These are phyloP conservation scores for Fulica atra DNA, from an alignment of 2,113 vertebrate species.

Conservation along the genomic window DNA sequence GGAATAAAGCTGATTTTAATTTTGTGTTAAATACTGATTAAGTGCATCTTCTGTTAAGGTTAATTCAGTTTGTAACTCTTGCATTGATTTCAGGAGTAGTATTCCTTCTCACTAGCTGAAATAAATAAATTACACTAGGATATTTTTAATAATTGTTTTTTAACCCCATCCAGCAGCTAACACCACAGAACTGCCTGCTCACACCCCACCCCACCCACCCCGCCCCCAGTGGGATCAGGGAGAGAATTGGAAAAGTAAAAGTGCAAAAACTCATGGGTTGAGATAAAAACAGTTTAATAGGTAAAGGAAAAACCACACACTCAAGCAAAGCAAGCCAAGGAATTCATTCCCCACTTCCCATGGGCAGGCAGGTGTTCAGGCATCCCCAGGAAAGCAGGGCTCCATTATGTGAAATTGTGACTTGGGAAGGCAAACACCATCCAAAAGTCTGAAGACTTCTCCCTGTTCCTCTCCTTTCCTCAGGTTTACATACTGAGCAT, in stretches of 20 bases:
- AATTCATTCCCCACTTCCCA: background rate
- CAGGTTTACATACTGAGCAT: background rate
- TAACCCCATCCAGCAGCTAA: background rate
- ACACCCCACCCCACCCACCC: fast-evolving
- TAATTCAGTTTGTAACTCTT: background rate
- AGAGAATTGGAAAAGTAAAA: background rate
- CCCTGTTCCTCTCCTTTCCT: too few species aligned
- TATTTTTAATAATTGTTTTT: background rate
- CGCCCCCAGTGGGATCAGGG: too few species aligned
- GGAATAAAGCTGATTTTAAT: background rate
- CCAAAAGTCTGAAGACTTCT: fast-evolving
- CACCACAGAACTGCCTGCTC: fast-evolving
- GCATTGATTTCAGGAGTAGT: background rate
- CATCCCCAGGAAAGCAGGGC: background rate
- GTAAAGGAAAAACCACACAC: fast-evolving
- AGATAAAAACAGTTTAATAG: background rate
- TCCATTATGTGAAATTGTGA: fast-evolving
- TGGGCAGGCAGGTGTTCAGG: background rate
- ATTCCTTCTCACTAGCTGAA: background rate
- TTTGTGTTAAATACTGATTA: background rate
- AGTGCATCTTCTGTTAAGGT: background rate
- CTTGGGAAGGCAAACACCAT: background rate
- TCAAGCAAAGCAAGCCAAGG: background rate
- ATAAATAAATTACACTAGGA: background rate
- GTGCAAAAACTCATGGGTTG: fast-evolving